A percentile compares a stretch with the other conserved stretches of the same genome.
Conservation (phyloP, 2,888 invertebrate species). For the Pristionchus entomophagus region DNA sequence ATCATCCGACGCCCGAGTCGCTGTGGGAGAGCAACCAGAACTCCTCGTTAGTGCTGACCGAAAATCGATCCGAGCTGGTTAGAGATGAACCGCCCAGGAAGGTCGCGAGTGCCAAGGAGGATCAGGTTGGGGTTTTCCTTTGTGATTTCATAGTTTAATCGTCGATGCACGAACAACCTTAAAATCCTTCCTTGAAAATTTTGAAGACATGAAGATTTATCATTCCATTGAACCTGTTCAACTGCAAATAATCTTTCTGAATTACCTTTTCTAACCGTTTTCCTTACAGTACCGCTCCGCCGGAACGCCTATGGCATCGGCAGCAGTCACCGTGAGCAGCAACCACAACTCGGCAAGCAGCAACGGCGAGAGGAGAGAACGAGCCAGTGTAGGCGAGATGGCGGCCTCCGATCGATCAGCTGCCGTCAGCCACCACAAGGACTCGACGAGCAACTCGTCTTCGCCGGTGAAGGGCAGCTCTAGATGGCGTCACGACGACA, state of each 20-base stretch:
- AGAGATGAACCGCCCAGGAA: conserved; percentile 18
- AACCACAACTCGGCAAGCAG: background rate
- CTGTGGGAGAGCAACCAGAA: conserved; percentile 59
- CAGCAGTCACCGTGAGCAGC: background rate
- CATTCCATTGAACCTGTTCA: too few relatives aligned
- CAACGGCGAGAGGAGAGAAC: conserved; percentile 2
- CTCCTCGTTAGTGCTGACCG: conserved; percentile 11
- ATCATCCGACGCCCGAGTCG: conserved; percentile 71
- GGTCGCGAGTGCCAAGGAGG: conserved; percentile 56
- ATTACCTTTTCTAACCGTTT: too few relatives aligned
- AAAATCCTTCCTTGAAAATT: too few relatives aligned
- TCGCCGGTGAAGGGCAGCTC: conserved; percentile 79
- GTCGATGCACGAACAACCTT: too few relatives aligned
- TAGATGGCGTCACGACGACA: conserved; percentile 91
- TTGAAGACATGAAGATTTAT: too few relatives aligned
- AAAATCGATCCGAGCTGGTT: conserved; percentile 18
- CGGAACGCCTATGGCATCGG: conserved; percentile 13
- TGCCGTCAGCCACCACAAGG: background rate
- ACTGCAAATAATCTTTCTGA: too few relatives aligned
- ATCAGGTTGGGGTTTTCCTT: conserved; percentile 52
- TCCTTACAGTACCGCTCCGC: conserved; percentile 44
- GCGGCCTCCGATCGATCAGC: background rate
- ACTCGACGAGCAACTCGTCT: conserved; percentile 52
- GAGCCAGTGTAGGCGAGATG: background rate
- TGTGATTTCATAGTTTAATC: background rate